Percentiles rank a stretch among this genome's conserved stretches.
Conservation (phyloP, 2,113 vertebrate species). For the Bos javanicus region DNA sequence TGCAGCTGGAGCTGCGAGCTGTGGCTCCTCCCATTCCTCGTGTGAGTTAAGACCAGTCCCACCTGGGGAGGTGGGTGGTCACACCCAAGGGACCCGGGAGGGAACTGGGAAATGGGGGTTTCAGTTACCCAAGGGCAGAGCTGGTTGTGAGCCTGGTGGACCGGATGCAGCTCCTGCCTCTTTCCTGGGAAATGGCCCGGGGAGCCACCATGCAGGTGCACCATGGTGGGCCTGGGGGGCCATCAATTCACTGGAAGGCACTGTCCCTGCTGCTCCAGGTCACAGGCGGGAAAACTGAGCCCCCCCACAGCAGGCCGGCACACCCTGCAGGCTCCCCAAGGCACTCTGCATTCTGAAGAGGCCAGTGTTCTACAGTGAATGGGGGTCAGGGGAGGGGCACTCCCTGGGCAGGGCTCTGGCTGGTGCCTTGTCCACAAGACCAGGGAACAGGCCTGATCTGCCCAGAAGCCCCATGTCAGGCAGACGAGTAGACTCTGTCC, state of each 20-base stretch:
- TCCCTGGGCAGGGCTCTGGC: neutral
- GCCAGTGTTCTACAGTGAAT: neutral
- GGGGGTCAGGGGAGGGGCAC: neutral
- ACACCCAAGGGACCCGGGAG: neutral
- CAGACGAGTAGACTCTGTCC: neutral
- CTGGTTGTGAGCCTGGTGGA: neutral
- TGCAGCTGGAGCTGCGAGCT: neutral
- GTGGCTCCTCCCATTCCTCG: neutral
- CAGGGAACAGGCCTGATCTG: neutral
- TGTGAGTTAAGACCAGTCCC: neutral
- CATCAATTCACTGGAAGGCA: neutral
- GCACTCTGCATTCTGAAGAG: fast-evolving
- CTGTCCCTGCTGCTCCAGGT: neutral
- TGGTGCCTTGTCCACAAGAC: neutral
- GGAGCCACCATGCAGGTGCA: fast-evolving
- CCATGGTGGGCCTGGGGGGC: neutral
- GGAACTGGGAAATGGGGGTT: neutral
- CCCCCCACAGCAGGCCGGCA: neutral
- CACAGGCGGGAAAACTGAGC: neutral
- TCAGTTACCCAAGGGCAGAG: neutral
- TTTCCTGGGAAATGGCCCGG: neutral
- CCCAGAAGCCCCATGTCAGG: neutral
- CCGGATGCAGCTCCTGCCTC: neutral
- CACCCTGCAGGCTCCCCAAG: neutral
- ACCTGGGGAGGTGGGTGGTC: too few relatives aligned